Conservation (phyloP, 2,888 invertebrate species). For the Acronicta psi region DNA sequence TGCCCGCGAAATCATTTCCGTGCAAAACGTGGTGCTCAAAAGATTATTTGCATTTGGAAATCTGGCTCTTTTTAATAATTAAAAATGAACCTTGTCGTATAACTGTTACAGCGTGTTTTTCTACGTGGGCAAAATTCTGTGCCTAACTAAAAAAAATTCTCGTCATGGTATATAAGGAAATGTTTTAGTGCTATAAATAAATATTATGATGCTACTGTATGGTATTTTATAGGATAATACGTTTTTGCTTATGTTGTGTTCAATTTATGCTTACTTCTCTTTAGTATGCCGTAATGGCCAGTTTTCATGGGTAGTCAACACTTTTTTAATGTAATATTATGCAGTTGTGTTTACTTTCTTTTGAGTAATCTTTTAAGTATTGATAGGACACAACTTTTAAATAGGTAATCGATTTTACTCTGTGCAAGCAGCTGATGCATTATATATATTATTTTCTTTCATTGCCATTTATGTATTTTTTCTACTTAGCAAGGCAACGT, state of each 20-base stretch:
- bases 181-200: constrained; percentile 52
- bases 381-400: background rate
- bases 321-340: constrained; percentile 6
- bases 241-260: constrained; percentile 45
- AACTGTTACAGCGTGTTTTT: constrained; percentile 17
- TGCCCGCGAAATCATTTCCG: constrained; percentile 31
- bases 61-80: constrained; percentile 15
- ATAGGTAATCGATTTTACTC: background rate
- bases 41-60: constrained; percentile 31
- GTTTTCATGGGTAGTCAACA: constrained; percentile 10
- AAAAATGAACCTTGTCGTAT: constrained; percentile 35
- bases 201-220: constrained; percentile 36
- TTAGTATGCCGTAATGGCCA: constrained; percentile 24
- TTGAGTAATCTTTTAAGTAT: constrained; percentile 3
- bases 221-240: constrained; percentile 46
- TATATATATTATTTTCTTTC: background rate
- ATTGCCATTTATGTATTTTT: background rate
- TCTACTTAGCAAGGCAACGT: background rate
- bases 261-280: constrained; percentile 30
- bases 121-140: constrained; percentile 34
- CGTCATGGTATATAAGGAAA: constrained; percentile 59
- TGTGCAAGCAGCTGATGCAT: constrained; percentile 3
- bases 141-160: constrained; percentile 49
- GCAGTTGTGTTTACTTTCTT: constrained; percentile 5
- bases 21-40: constrained; percentile 37